Conservation (phyloP, 2,113 vertebrate genomes). For the Peromyscus leucopus region DNA sequence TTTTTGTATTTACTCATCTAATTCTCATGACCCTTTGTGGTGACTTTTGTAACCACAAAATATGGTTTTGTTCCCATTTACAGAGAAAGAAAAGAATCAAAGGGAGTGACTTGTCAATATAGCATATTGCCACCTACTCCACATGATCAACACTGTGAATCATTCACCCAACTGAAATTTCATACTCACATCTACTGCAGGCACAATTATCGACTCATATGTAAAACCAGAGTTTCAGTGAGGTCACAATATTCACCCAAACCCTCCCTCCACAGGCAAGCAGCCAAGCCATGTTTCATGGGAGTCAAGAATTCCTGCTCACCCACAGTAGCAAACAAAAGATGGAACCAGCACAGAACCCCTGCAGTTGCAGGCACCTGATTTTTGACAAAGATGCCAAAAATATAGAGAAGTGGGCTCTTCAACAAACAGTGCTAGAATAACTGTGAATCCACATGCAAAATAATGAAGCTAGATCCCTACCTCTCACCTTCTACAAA, state of each 20-base stretch:
- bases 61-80: not conserved
- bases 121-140: not conserved
- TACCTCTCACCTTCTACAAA: not conserved
- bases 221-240: not conserved
- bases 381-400: not conserved
- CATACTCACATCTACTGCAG: not conserved
- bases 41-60: not conserved
- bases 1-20: not conserved
- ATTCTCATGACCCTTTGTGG: not conserved
- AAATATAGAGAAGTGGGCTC: not conserved
- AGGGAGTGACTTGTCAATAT: not conserved
- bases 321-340: not conserved
- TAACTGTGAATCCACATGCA: not conserved
- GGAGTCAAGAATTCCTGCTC: not conserved
- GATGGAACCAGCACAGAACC: not conserved
- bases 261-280: not conserved
- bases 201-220: not conserved
- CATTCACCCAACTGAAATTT: not conserved
- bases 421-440: not conserved
- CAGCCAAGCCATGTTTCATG: not conserved
- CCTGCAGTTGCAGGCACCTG: not conserved
- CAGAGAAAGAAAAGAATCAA: not conserved
- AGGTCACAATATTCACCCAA: not conserved
- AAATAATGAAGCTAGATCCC: not conserved
- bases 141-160: too few species aligned